These are phyloP conservation scores for Saccostrea echinata DNA, from an alignment of 1,140 invertebrate species.

Conservation along the genomic window DNA sequence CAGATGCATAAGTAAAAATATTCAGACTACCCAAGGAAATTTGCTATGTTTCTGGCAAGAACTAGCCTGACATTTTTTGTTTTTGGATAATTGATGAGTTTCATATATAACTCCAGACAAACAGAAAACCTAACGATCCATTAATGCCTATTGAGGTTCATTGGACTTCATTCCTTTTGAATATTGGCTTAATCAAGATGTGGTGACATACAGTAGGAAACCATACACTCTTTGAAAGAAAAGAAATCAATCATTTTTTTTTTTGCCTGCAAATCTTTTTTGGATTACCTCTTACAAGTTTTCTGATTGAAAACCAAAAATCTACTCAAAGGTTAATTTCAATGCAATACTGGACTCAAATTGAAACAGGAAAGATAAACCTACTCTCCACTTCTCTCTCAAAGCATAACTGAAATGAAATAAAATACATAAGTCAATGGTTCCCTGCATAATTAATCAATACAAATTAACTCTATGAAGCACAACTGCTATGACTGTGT, in stretches of 20 bases:
- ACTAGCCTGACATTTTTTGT: not conserved
- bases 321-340: too few species aligned
- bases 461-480: not conserved
- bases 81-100: constrained; percentile 24
- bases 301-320: too few species aligned
- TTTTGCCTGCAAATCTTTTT: too few species aligned
- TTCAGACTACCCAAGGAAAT: not conserved
- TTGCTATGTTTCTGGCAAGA: not conserved
- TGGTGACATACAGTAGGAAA: not conserved
- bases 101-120: not conserved
- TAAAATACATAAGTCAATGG: not conserved
- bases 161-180: not conserved
- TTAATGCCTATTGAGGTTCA: not conserved
- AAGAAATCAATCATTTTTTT: too few species aligned
- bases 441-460: not conserved
- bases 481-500: not conserved
- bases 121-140: constrained; percentile 11
- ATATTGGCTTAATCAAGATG: not conserved
- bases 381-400: not conserved
- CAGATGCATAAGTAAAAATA: not conserved
- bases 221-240: too few species aligned
- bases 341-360: too few species aligned
- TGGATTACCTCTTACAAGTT: too few species aligned
- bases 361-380: too few species aligned
- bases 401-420: not conserved